These are phyloP conservation scores for Echinarachnius parma DNA, from an alignment of 53 echinoderm and acorn worm species.

Conservation along the genomic window DNA sequence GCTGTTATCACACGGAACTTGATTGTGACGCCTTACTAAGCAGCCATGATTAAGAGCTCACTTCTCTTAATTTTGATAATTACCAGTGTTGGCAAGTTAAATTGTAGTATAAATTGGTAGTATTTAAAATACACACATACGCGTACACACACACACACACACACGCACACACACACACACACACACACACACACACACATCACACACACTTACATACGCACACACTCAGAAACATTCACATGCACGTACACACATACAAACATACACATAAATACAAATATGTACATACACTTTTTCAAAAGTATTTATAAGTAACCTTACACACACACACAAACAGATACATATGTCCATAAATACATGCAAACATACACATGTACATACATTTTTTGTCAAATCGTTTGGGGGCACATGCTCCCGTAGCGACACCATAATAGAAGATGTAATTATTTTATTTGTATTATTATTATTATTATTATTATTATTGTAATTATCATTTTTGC, in stretches of 20 bases:
- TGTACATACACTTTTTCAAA: background rate
- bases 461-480: no score
- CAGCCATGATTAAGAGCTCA: no score
- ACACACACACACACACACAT: background rate
- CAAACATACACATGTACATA: background rate
- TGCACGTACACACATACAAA: background rate
- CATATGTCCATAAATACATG: background rate
- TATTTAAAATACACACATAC: background rate
- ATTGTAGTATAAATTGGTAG: no score
- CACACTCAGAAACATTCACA: background rate
- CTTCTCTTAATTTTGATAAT: no score
- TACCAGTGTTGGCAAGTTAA: no score
- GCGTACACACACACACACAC: background rate
- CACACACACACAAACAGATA: background rate
- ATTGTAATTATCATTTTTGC: no score
- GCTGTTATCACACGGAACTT: no score
- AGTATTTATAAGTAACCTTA: background rate
- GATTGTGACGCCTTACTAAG: no score
- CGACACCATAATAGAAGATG: no score
- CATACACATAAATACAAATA: background rate
- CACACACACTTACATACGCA: background rate
- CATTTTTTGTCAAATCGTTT: no score
- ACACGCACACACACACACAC: background rate
- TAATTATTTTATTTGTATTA: no score
- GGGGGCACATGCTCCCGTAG: no score